Percentiles rank a stretch among this genome's conserved stretches.
These are phyloP conservation scores for Antheraea yamamai DNA, from an alignment of 2,888 invertebrate genomes.

Conservation along the genomic window DNA sequence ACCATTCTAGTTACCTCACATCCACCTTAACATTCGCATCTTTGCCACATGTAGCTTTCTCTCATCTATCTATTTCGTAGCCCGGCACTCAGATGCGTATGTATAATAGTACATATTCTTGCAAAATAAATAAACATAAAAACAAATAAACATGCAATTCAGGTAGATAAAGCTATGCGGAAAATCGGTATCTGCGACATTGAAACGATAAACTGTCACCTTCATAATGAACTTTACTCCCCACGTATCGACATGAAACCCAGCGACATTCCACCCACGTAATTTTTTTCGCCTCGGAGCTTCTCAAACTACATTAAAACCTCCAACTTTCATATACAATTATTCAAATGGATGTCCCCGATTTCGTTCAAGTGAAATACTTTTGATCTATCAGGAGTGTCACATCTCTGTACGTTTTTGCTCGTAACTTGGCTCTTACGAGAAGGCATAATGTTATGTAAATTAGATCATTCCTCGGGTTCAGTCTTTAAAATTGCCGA, in stretches of 20 bases:
- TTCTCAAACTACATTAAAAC: neutral
- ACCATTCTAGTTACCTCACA: too few relatives aligned
- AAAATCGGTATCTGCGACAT: neutral
- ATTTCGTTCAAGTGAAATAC: neutral
- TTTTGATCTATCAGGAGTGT: neutral
- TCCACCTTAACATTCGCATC: too few relatives aligned
- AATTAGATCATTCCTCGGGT: neutral
- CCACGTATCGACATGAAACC: neutral
- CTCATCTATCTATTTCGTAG: too few relatives aligned
- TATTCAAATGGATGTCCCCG: neutral
- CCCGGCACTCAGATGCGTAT: too few relatives aligned
- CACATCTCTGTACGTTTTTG: neutral
- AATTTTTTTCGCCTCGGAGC: neutral
- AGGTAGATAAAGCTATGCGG: neutral
- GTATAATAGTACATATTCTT: neutral
- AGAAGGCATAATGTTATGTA: neutral
- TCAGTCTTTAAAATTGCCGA: neutral
- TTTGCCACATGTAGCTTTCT: too few relatives aligned
- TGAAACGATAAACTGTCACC: neutral
- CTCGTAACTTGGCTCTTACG: neutral
- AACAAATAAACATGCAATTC: neutral
- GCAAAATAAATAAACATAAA: neutral
- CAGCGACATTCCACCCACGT: neutral
- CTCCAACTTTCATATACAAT: neutral
- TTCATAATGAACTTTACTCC: neutral